Conservation (phyloP, 2,797 vertebrate species). For the Ctenosaura bakeri region DNA sequence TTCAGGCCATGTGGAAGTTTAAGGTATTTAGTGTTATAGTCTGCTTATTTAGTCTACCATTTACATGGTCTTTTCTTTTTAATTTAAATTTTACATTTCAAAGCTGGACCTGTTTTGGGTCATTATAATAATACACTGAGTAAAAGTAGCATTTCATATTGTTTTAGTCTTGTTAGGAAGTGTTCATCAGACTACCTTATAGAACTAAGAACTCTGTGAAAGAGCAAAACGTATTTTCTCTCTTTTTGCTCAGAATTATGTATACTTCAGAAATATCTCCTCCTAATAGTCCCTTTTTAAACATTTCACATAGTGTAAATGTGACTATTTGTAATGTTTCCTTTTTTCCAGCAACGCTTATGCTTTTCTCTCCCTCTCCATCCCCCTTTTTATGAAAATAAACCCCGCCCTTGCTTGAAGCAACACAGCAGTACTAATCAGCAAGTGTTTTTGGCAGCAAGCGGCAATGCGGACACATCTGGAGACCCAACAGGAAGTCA, state of each 20-base stretch:
- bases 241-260: not conserved
- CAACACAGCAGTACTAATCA: constrained; percentile 56
- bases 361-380: constrained; percentile 30
- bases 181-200: not conserved
- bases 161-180: constrained; percentile 2
- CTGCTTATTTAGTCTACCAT: not conserved
- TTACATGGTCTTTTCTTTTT: not conserved
- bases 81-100: not conserved
- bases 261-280: not conserved
- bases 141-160: not conserved
- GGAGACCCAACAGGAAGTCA: constrained; percentile 48
- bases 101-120: too few relatives aligned
- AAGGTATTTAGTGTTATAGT: not conserved
- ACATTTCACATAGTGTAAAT: constrained; percentile 53
- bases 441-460: constrained; percentile 56
- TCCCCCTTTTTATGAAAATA: constrained; percentile 48
- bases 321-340: constrained; percentile 54
- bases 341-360: constrained; percentile 53
- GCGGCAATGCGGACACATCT: constrained; percentile 37
- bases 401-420: constrained; percentile 52
- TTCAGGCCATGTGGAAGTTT: not conserved
- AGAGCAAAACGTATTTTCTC: not conserved
- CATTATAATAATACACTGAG: not conserved
- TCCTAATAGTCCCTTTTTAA: not conserved
- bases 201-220: not conserved